A percentile compares a stretch with the other conserved stretches of the same genome.
These are phyloP conservation scores for Felis chaus DNA, from an alignment of 2,113 vertebrate species.

Conservation along the genomic window DNA sequence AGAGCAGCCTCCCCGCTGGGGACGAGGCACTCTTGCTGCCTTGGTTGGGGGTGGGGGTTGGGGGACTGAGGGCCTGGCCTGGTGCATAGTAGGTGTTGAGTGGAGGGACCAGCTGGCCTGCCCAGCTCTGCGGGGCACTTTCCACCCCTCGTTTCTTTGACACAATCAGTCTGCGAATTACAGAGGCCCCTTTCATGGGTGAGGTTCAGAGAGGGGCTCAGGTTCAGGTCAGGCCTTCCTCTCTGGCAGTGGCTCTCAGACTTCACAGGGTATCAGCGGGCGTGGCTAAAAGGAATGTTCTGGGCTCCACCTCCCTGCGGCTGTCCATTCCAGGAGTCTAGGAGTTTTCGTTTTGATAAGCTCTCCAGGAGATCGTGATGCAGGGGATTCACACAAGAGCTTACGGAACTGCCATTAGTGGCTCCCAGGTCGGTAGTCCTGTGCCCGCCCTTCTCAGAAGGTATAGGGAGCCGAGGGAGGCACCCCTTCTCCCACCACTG, in stretches of 20 bases:
- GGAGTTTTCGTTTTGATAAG: neutral
- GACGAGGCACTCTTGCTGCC: neutral
- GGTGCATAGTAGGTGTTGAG: accelerated
- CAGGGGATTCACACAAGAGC: neutral
- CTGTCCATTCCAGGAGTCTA: accelerated
- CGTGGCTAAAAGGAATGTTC: neutral
- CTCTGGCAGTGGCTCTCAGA: neutral
- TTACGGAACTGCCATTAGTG: neutral
- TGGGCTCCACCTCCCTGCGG: accelerated
- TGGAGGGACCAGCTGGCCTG: accelerated
- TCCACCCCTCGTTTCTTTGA: neutral
- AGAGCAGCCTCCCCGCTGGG: accelerated
- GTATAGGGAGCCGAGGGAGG: accelerated
- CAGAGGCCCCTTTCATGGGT: accelerated
- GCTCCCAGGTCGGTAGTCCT: neutral
- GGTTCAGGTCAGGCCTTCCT: neutral
- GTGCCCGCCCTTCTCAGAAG: neutral
- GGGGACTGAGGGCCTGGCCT: neutral
- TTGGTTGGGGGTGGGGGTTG: accelerated
- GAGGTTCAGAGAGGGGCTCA: neutral
- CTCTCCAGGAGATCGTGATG: neutral
- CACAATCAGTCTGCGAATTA: accelerated
- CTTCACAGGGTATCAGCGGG: neutral
- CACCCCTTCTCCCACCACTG: neutral
- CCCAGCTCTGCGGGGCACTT: neutral